Percentiles rank a stretch among this genome's conserved stretches.
Conservation (phyloP, 1,140 invertebrate genomes). For the Amyelois transitella region DNA sequence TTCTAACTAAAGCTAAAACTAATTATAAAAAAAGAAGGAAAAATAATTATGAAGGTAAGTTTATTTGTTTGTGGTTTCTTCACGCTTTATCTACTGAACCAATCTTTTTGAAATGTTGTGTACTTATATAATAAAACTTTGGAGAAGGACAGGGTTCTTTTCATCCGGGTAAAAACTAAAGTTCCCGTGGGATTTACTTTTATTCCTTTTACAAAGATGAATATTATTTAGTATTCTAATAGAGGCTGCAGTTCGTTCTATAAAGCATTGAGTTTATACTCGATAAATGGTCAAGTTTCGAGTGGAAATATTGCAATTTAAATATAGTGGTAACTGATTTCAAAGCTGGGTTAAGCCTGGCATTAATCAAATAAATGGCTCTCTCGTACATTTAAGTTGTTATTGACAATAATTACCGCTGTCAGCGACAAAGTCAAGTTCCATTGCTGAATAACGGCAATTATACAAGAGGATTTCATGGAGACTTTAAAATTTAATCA, state of each 20-base stretch:
- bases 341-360: not conserved
- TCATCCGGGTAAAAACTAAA: too few species aligned
- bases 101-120: too few species aligned
- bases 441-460: slow-evolving; percentile 1
- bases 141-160: too few species aligned
- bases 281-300: not conserved
- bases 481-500: slow-evolving; percentile 1
- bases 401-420: slow-evolving; percentile 4
- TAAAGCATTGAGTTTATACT: not conserved
- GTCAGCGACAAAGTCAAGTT: not conserved
- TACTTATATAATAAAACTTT: too few species aligned
- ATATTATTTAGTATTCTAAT: not conserved
- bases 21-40: too few species aligned
- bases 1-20: too few species aligned
- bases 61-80: too few species aligned
- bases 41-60: too few species aligned
- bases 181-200: too few species aligned
- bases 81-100: too few species aligned
- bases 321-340: not conserved
- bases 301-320: not conserved
- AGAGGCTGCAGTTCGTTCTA: not conserved
- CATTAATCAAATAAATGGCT: not conserved
- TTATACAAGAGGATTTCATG: not conserved
- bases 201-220: too few species aligned
- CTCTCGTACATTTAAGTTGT: not conserved